These are phyloP conservation scores for Hemiscyllium ocellatum DNA, from an alignment of 2,113 vertebrate genomes.

Conservation along the genomic window DNA sequence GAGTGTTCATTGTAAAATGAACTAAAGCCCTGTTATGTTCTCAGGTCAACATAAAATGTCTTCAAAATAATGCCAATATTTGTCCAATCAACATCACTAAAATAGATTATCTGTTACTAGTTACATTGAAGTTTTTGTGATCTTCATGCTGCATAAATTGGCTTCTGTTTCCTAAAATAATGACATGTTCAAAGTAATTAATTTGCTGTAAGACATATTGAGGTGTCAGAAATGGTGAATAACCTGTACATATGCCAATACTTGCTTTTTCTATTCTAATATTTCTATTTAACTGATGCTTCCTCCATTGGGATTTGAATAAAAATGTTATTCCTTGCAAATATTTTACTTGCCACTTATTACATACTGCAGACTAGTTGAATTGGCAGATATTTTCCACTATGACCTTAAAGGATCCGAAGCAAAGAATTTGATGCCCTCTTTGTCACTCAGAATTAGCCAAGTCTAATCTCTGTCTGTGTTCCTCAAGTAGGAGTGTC, in stretches of 20 bases:
- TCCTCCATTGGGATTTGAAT: background rate
- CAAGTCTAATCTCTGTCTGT: no score
- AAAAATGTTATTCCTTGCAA: background rate
- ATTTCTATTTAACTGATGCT: background rate
- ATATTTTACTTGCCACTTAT: background rate
- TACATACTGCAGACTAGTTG: background rate
- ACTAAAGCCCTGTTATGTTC: no score
- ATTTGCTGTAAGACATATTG: background rate
- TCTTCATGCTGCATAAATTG: background rate
- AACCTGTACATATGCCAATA: background rate
- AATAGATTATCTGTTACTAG: background rate
- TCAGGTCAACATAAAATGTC: no score
- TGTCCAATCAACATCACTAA: background rate
- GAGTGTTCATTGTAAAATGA: no score
- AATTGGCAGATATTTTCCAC: background rate
- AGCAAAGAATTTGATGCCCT: no score
- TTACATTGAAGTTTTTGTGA: background rate
- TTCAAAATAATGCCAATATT: no score
- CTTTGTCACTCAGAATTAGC: no score
- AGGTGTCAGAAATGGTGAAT: background rate
- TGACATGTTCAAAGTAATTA: background rate
- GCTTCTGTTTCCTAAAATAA: background rate
- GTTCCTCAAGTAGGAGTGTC: no score
- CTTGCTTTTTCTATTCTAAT: background rate
- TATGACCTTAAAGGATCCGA: no score